Base-by-base conservation (phyloP, 2,797 vertebrate genomes). In the Phoeniculus purpureus region DNA sequence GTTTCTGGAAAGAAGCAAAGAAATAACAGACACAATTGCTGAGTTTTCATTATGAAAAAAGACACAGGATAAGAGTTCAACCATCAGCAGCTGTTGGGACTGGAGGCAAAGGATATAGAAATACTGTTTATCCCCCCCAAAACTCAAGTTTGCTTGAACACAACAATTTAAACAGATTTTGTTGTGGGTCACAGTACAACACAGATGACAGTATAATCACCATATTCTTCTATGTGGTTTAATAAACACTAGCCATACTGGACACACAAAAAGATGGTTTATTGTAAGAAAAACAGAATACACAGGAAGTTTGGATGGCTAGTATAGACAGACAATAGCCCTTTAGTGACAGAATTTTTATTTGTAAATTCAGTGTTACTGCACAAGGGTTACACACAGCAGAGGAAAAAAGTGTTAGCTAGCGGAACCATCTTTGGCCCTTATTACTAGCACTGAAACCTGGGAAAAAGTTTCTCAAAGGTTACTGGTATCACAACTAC, bases 381-480 rank as follows among this genome's bases (percentile, higher is more conserved):
- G 27, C 18, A 68, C 55, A 32, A 74, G 17, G 4, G 34, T 26
- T 29, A 27, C 1, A 5, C 52, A 81, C 3, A 50, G 75, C 8
- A 77, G 58, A 71, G 47, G 54, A n/a, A 32, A n/a, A 37, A 32
- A n/a, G 68, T 9, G 16, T 43, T 80, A 51, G n/a, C 47, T 15
- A 55, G 47, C 7, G 25, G 29, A 18, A 77, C 2, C 4, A 65
- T 76, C 54, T 64, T 29, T 17, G 60, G 50, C 27, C 60, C 47
- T 55, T 23, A 13, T 37, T 58, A 75, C 31, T 17, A 43, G 43
- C 75, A 82, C 7, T 58, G 61, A 51, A 3, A 6, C 60, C 51
- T 13, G 34, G 23, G 34, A 78, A 84, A 85, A 68, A 67, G 29
- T 64, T 68, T 62, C 73, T 77, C 73, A 87, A 61, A 51, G 19